Percentiles rank a stretch among this genome's conserved stretches.
These are phyloP conservation scores for Esperia sulphurella DNA, from an alignment of 2,888 invertebrate genomes.

Conservation along the genomic window DNA sequence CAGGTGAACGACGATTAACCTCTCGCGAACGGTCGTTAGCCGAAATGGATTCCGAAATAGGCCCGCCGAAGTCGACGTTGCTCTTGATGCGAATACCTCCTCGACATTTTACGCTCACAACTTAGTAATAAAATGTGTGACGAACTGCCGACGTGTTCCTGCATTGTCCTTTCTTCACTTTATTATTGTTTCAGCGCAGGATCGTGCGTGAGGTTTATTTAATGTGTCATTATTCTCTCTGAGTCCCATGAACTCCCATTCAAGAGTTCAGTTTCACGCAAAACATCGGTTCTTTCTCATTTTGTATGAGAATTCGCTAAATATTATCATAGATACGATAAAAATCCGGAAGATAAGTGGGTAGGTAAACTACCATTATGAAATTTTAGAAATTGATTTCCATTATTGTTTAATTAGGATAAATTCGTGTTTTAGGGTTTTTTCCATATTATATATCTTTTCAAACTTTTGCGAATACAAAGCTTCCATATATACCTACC, in stretches of 20 bases:
- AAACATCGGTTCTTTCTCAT: not conserved
- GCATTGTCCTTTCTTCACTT: slow-evolving; percentile 36
- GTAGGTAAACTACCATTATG: no score
- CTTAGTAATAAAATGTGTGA: slow-evolving; percentile 53
- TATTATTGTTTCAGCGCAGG: slow-evolving; percentile 27
- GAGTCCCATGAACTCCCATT: not conserved
- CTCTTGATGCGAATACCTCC: slow-evolving; percentile 48
- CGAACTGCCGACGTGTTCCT: slow-evolving; percentile 38
- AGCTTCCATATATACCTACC: no score
- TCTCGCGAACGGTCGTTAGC: slow-evolving; percentile 61
- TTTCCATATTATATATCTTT: no score
- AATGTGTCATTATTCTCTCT: not conserved
- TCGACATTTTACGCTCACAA: slow-evolving; percentile 52
- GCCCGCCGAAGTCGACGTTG: slow-evolving; percentile 46
- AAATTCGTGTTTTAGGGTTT: no score
- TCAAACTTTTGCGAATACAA: no score
- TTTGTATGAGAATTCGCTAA: no score
- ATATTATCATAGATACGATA: no score
- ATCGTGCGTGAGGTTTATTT: not conserved
- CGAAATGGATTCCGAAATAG: slow-evolving; percentile 52
- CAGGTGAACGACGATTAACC: slow-evolving; percentile 70
- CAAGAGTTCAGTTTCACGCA: not conserved
- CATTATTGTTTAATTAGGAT: no score
- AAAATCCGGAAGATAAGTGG: no score
- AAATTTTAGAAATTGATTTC: no score